Evolutionary conservation across 1,140 invertebrate genomes (phyloP).

Genomic region (Drosophila pandora): DNA sequence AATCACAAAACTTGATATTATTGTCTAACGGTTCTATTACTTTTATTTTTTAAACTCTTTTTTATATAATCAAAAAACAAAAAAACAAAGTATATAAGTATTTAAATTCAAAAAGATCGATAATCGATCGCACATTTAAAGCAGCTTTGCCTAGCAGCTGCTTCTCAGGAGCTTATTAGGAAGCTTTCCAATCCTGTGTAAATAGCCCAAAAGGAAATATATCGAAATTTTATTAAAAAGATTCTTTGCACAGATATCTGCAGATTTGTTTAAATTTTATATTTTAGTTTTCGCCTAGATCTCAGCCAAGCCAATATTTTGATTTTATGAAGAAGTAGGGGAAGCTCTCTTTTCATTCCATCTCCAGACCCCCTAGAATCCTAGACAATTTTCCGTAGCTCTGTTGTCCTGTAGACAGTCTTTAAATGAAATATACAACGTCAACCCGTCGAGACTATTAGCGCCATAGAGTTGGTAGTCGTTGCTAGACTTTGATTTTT

Average conservation of each 20-base stretch:
- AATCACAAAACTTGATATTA: slow-evolving; percentile 30
- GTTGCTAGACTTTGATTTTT: slow-evolving; percentile 17
- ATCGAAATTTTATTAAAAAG: slow-evolving; percentile 25
- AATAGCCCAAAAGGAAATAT: slow-evolving; percentile 25
- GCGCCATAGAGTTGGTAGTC: slow-evolving; percentile 16
- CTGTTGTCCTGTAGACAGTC: neutral
- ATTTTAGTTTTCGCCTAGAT: slow-evolving; percentile 3
- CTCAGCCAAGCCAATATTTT: slow-evolving; percentile 1
- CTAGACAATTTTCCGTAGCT: slow-evolving; percentile 5
- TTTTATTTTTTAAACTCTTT: slow-evolving; percentile 27
- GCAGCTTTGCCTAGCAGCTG: slow-evolving; percentile 45
- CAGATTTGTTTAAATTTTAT: neutral
- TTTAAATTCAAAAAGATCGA: slow-evolving; percentile 26
- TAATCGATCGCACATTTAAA: slow-evolving; percentile 24
- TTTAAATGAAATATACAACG: neutral
- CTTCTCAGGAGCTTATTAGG: slow-evolving; percentile 28
- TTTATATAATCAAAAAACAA: slow-evolving; percentile 6
- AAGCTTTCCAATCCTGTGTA: slow-evolving; percentile 39
- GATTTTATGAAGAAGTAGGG: slow-evolving; percentile 3
- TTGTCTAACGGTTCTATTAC: slow-evolving; percentile 15
- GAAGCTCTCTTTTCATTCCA: slow-evolving; percentile 32
- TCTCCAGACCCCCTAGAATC: slow-evolving; percentile 19
- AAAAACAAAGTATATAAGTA: slow-evolving; percentile 1
- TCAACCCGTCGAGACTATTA: slow-evolving; percentile 10
- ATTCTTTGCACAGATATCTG: slow-evolving; percentile 51